Evolutionary conservation across 2,888 invertebrate species (phyloP), one percentile per base, ranked within the genome.

Genomic region (Platycnemis pennipes): DNA sequence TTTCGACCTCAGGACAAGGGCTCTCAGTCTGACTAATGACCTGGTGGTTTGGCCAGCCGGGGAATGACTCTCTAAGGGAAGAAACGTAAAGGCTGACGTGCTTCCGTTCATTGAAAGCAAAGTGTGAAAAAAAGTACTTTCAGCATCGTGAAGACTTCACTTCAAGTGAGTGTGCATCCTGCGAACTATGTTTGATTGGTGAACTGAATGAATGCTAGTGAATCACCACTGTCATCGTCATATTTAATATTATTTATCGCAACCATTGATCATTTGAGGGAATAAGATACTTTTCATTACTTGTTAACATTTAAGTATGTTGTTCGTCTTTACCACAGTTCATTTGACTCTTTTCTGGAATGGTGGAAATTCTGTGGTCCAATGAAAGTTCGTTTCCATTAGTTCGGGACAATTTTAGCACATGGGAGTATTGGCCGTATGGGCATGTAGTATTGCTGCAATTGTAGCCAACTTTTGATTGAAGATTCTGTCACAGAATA

Each of bases 331-430:
- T 7, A n/a, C 26, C 63, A 37, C 11, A 2, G 37, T 37, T 37
- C 37, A 37, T 63, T 26, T 63, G 26, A 26, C 63, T 63, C n/a
- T n/a, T 49, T 63, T 63, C n/a, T 63, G 63, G 63, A 42, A 22
- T 86, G 86, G 86, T 89, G 89, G 53, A 89, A 37, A 53, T 53
- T 37, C 37, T 91, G 44, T 91, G 69, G 26, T 44, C 63, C 44
- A 91, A 42, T 69, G 49, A 69, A 63, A 42, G 42, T 11, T 63
- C n/a, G n/a, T 63, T 77, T 77, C 77, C 77, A 37, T 31, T 37
- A 77, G 77, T 11, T 77, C 37, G 77, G 77, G 77, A 77, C 37
- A 37, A 77, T 13, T 63, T 63, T 63, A 63, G 63, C 63, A 31
- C 77, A n/a, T 77, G 77, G 77, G 31, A 77, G 77, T 77, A 37